Evolutionary conservation across 2,113 vertebrate genomes (phyloP), one percentile per base, ranked within the genome.

Genomic region (Pterocles orientalis): DNA sequence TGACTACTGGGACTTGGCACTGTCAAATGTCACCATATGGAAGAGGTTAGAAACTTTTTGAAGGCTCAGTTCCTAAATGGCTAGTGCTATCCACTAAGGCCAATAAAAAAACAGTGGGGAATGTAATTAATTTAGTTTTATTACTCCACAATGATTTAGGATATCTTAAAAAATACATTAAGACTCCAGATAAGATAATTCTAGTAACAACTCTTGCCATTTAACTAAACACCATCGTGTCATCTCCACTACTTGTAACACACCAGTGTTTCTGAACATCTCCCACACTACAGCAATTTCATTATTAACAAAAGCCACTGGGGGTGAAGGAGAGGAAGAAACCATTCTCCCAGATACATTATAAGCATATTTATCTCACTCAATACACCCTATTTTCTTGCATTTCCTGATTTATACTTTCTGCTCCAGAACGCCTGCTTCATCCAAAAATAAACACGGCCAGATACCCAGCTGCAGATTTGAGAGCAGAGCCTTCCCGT

Each of bases 21-120:
- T 69, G 83, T 72, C 88, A 88, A 92, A 94, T 69, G 87, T 93
- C 90, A 91, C 93, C 94, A 96, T 94, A 94, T 97, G 96, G 95
- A 96, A 95, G 83, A 96, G 73, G 75, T 97, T 96, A 94, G 73
- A 92, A 94, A 91, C 69, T 94, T 95, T 91, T 45, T 84, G 83
- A 95, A 96, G 66, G 83, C 81, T 93, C 48, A 57, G 65, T 34
- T 94, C 73, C 80, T 94, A 92, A 96, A 76, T 34, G 77, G 82
- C 50, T 94, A 58, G 70, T 87, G 80, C 72, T 89, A 88, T 45
- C 53, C 61, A 7, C 61, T 64, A 84, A 65, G 33, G 86, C 70
- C 21, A 92, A 91, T 87, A 95, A 96, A 95, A 95, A 57, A 60
- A 78, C 69, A 53, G 61, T 50, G 18, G 51, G 60, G 56, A 88